These are phyloP conservation scores for Nerophis lumbriciformis DNA, from an alignment of 2,113 vertebrate genomes.

Conservation along the genomic window DNA sequence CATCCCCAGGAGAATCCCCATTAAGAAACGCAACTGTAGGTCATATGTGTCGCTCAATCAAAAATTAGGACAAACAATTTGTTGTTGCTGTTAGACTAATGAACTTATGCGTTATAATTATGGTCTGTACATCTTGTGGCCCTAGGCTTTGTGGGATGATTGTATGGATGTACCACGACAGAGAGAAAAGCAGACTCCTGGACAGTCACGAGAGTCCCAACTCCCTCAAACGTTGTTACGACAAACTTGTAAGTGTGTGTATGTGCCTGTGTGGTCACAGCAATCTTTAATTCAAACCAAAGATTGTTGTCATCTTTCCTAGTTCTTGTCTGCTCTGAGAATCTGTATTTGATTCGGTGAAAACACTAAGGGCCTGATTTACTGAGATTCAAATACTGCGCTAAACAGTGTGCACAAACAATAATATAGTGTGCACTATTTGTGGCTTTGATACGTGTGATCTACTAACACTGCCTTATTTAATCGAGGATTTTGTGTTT, in stretches of 20 bases:
- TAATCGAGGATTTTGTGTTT: no score
- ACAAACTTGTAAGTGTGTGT: constrained; percentile 78
- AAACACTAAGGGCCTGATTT: no score
- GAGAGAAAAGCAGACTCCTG: constrained; percentile 63
- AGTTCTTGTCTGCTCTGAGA: not conserved
- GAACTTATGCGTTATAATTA: not conserved
- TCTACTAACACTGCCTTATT: no score
- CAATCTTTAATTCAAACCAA: constrained; percentile 8
- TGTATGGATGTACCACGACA: constrained; percentile 82
- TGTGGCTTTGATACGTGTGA: no score
- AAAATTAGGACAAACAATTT: not conserved
- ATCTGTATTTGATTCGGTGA: not conserved
- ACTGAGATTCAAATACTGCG: no score
- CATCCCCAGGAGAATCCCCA: constrained; percentile 86
- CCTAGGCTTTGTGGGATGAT: constrained; percentile 83
- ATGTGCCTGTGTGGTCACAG: not conserved
- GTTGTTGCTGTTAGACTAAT: not conserved
- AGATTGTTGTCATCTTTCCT: not conserved
- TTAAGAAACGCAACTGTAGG: constrained; percentile 80
- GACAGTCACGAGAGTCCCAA: constrained; percentile 65
- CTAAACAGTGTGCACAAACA: no score
- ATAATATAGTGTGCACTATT: no score
- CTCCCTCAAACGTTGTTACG: constrained; percentile 73
- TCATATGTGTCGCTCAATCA: not conserved
- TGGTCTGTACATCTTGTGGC: constrained; percentile 45